These are phyloP conservation scores for Plumapathes pennacea DNA, from an alignment of 92 coral and sea anemone species.

Conservation along the genomic window DNA sequence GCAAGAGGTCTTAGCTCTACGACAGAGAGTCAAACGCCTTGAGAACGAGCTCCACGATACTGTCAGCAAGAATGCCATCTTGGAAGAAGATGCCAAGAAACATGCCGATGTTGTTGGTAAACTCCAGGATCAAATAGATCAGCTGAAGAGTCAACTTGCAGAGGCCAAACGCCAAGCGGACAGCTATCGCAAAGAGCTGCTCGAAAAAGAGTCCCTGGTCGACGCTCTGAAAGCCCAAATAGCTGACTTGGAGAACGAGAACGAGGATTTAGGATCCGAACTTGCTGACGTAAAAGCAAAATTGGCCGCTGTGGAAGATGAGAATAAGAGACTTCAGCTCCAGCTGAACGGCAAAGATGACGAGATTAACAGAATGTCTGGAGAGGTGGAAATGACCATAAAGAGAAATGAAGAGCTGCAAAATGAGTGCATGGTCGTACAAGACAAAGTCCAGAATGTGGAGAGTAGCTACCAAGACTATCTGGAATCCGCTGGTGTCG, in stretches of 20 bases:
- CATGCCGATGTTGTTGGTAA: constrained; percentile 66
- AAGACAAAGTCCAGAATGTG: constrained; percentile 63
- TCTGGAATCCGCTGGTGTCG: constrained; percentile 52
- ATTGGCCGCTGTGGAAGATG: constrained; percentile 83
- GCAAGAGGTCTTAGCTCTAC: constrained; percentile 73
- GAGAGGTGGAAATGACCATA: constrained; percentile 67
- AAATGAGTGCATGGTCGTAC: constrained; percentile 73
- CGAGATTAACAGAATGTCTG: constrained; percentile 70
- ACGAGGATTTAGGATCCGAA: constrained; percentile 83
- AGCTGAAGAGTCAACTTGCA: constrained; percentile 72
- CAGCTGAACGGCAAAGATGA: constrained; percentile 79
- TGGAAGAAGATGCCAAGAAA: constrained; percentile 78
- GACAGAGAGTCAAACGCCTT: constrained; percentile 69
- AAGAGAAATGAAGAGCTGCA: constrained; percentile 71
- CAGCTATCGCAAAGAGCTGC: constrained; percentile 63
- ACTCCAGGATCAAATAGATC: constrained; percentile 79
- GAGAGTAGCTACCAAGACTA: constrained; percentile 74
- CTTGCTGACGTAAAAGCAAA: constrained; percentile 71
- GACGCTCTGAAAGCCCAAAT: constrained; percentile 74
- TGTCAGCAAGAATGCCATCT: constrained; percentile 63
- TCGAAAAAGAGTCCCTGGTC: constrained; percentile 82
- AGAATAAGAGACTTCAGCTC: constrained; percentile 58
- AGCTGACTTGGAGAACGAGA: constrained; percentile 70
- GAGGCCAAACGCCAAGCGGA: constrained; percentile 82
- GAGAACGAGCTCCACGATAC: constrained; percentile 85